Evolutionary conservation across 2,113 vertebrate genomes (phyloP).

Genomic region (Cyprinus carpio): DNA sequence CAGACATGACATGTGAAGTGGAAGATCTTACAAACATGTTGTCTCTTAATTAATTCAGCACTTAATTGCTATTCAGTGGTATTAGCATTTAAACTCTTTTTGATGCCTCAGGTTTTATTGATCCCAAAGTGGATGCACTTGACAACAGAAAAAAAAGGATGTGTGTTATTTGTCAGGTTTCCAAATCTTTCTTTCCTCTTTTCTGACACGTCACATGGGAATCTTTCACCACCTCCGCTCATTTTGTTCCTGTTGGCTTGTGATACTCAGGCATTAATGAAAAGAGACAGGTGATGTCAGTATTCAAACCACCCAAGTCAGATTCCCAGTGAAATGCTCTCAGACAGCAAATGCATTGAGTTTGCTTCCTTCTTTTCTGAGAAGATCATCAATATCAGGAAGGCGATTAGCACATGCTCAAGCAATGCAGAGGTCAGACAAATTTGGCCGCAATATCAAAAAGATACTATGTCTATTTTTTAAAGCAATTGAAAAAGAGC

Average conservation of each 20-base stretch:
- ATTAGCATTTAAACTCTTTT: neutral
- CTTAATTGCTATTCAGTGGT: neutral
- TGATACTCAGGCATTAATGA: neutral
- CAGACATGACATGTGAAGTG: neutral
- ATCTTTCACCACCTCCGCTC: conserved; percentile 63
- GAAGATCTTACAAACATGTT: neutral
- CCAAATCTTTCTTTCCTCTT: conserved; percentile 68
- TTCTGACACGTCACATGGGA: conserved; percentile 62
- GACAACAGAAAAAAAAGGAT: neutral
- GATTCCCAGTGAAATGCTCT: too few species aligned
- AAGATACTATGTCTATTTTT: too few species aligned
- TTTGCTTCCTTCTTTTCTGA: too few species aligned
- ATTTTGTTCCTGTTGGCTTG: conserved; percentile 38
- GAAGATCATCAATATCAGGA: too few species aligned
- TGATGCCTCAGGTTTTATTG: neutral
- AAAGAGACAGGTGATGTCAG: conserved; percentile 8
- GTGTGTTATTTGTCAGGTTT: conserved; percentile 41
- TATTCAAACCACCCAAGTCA: too few species aligned
- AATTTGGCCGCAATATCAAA: too few species aligned
- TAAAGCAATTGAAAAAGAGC: too few species aligned
- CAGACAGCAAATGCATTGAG: too few species aligned
- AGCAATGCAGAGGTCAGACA: too few species aligned
- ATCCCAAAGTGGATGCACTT: neutral
- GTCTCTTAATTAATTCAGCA: neutral
- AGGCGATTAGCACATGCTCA: too few species aligned